Evolutionary conservation across 2,888 invertebrate species (phyloP).

Genomic region (Nephrocerus scutellatus): DNA sequence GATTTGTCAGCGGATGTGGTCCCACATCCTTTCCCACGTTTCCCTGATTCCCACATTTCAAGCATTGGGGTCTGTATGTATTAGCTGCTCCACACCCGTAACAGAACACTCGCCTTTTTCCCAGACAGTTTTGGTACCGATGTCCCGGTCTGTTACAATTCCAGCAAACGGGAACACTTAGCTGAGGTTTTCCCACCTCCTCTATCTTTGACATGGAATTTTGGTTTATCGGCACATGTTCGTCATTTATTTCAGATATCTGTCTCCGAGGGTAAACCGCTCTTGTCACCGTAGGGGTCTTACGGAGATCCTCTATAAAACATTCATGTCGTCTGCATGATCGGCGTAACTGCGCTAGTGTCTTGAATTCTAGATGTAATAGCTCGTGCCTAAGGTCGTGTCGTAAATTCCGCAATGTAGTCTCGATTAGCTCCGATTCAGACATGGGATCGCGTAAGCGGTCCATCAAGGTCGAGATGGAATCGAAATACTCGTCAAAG

Average conservation of each 20-base stretch:
- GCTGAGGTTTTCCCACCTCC: no score
- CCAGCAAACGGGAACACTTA: no score
- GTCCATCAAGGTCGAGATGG: constrained; percentile 1
- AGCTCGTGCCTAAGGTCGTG: constrained; percentile 2
- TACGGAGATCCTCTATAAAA: background rate
- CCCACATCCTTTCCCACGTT: constrained; percentile 6
- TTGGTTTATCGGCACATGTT: background rate
- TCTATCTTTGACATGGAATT: background rate
- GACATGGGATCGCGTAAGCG: background rate
- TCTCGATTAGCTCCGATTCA: constrained; percentile 3
- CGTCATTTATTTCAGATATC: background rate
- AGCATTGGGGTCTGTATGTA: constrained; percentile 8
- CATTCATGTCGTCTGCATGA: constrained; percentile 1
- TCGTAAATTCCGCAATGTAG: constrained; percentile 2
- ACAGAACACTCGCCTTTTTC: constrained; percentile 12
- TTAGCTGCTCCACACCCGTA: constrained; percentile 14
- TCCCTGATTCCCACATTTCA: constrained; percentile 10
- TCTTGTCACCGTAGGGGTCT: background rate
- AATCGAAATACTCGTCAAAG: constrained; percentile 5
- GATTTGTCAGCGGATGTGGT: constrained; percentile 3
- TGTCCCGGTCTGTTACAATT: constrained; percentile 7
- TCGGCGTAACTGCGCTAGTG: constrained; percentile 2
- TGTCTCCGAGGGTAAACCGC: background rate
- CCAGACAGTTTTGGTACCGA: constrained; percentile 10
- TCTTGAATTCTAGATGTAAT: constrained; percentile 1